phyloP scores from a whole-genome alignment of 2,113 vertebrate species.

The Trematocara unimaculatum region DNA sequence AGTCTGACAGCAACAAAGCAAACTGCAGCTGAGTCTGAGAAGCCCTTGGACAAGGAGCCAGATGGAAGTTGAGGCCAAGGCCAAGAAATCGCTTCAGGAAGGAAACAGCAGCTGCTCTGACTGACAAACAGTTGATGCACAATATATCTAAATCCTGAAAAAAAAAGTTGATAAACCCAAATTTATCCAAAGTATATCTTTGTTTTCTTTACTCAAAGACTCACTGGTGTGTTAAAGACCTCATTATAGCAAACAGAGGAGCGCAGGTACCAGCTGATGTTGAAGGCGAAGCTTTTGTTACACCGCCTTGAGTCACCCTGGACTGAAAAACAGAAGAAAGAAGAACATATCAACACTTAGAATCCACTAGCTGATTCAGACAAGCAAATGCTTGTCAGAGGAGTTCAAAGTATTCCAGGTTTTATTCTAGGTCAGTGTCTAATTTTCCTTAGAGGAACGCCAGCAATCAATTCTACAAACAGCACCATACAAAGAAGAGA shows the following conservation, averaged over 20 bases:
- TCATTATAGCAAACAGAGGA: slow-evolving; percentile 76
- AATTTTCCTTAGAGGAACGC: background rate
- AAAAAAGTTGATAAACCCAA: background rate
- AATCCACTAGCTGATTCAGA: background rate
- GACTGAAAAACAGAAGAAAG: slow-evolving; percentile 39
- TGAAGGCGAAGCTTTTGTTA: slow-evolving; percentile 58
- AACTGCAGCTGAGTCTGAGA: background rate
- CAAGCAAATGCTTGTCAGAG: background rate
- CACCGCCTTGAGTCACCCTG: slow-evolving; percentile 48
- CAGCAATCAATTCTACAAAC: background rate
- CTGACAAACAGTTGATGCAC: background rate
- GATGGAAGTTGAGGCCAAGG: background rate
- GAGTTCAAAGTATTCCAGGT: background rate
- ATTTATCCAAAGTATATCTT: background rate
- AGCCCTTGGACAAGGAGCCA: background rate
- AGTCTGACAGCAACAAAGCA: background rate
- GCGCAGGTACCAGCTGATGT: slow-evolving; percentile 76
- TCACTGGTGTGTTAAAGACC: slow-evolving; percentile 68
- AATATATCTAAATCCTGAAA: background rate
- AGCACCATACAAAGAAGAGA: background rate
- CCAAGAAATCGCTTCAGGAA: background rate
- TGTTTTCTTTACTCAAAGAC: background rate
- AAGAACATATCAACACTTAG: background rate
- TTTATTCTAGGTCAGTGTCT: background rate
- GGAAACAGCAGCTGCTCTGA: background rate